Evolutionary conservation across 2,888 invertebrate genomes (phyloP).

Genomic region (Augiades crinisus): DNA sequence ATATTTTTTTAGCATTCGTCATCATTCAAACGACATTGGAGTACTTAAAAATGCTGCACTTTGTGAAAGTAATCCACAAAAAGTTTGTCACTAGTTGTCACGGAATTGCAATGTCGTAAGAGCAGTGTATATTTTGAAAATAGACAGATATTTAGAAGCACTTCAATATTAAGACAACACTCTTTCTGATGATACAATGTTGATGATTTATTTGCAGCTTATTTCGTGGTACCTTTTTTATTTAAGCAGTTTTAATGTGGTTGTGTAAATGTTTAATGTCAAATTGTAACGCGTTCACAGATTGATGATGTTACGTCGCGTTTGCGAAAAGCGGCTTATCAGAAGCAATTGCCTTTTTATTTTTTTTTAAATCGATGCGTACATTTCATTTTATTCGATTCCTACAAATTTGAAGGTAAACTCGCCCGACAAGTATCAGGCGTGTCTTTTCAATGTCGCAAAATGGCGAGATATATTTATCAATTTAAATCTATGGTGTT

Average conservation of each 20-base stretch:
- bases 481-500: slow-evolving; percentile 40
- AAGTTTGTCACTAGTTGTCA: no score
- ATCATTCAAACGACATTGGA: not conserved
- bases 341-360: no score
- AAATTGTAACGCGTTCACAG: no score
- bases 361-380: no score
- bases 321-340: no score
- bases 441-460: no score
- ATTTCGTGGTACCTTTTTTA: not conserved
- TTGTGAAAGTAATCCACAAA: not conserved
- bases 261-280: no score
- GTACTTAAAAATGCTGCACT: not conserved
- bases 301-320: no score
- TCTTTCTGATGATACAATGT: not conserved
- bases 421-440: no score
- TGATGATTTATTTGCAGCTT: not conserved
- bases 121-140: not conserved
- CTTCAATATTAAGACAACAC: not conserved
- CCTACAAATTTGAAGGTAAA: no score
- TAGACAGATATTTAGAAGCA: not conserved
- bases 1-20: not conserved
- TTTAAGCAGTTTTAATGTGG: no score
- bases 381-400: no score
- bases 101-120: not conserved
- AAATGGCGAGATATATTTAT: slow-evolving; percentile 10